Conservation (phyloP, 2,888 invertebrate species). For the Belgica antarctica region DNA sequence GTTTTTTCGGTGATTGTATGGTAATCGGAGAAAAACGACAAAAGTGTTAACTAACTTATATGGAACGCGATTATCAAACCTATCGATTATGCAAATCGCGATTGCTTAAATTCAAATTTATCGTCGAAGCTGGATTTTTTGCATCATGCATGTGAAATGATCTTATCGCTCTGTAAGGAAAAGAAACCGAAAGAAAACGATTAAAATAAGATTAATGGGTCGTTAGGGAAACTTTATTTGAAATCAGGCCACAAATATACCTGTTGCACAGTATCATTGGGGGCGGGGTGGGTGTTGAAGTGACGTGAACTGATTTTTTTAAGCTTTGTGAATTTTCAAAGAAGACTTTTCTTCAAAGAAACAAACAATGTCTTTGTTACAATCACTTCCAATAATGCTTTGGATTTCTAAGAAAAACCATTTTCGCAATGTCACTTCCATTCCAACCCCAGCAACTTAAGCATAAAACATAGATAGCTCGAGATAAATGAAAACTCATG, state of each 20-base stretch:
- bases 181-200: neutral
- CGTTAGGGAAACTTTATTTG: neutral
- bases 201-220: slow-evolving; percentile 20
- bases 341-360: too few relatives aligned
- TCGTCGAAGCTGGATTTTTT: neutral
- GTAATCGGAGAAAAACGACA: neutral
- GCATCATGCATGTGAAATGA: slow-evolving; percentile 6
- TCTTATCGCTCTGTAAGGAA: neutral
- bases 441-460: too few relatives aligned
- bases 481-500: neutral
- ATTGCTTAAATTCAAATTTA: slow-evolving; percentile 35
- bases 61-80: neutral
- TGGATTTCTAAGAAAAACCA: too few relatives aligned
- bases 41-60: neutral
- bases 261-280: neutral
- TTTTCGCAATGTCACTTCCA: too few relatives aligned
- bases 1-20: slow-evolving; percentile 40
- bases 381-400: too few relatives aligned
- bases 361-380: too few relatives aligned
- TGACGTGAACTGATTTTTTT: too few relatives aligned
- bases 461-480: too few relatives aligned
- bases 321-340: too few relatives aligned
- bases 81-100: slow-evolving; percentile 38
- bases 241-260: neutral
- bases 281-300: neutral